These are phyloP conservation scores for Aphis craccivora DNA, from an alignment of 1,140 invertebrate species.

Conservation along the genomic window DNA sequence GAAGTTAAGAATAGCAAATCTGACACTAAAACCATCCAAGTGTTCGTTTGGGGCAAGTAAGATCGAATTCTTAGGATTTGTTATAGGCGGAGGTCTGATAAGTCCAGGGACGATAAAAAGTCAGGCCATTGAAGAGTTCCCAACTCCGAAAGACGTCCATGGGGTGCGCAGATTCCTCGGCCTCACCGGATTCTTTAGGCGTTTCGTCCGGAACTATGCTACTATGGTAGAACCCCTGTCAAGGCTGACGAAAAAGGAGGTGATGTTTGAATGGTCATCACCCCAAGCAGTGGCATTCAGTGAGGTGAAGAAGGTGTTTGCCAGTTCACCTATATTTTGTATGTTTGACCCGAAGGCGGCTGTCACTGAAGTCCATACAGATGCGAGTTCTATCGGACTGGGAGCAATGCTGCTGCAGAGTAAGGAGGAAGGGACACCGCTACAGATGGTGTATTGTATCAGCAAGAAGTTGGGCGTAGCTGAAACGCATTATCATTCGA, in stretches of 20 bases:
- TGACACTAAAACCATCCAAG: constrained; percentile 11
- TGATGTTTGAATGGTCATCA: not conserved
- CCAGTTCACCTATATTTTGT: constrained; percentile 61
- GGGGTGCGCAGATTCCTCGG: constrained; percentile 61
- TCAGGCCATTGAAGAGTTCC: not conserved
- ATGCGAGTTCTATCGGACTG: constrained; percentile 62
- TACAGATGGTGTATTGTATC: constrained; percentile 30
- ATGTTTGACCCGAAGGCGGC: constrained; percentile 61
- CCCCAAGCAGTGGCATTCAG: constrained; percentile 60
- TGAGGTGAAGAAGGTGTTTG: constrained; percentile 60
- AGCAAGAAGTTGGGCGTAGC: constrained; percentile 13
- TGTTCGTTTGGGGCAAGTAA: not conserved
- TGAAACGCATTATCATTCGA: constrained; percentile 34
- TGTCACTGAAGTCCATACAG: constrained; percentile 62
- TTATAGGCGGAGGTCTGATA: not conserved
- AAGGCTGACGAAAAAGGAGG: constrained; percentile 52
- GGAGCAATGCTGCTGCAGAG: constrained; percentile 62
- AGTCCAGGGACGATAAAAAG: not conserved
- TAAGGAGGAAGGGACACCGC: not conserved
- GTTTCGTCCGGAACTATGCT: constrained; percentile 61
- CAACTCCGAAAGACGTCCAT: not conserved
- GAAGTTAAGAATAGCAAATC: not conserved
- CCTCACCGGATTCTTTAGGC: constrained; percentile 62
- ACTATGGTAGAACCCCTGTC: constrained; percentile 61
- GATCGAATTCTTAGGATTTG: constrained; percentile 46